phyloP scores from a whole-genome alignment of 2,113 vertebrate species.

The Telmatochromis bifrenatus region DNA sequence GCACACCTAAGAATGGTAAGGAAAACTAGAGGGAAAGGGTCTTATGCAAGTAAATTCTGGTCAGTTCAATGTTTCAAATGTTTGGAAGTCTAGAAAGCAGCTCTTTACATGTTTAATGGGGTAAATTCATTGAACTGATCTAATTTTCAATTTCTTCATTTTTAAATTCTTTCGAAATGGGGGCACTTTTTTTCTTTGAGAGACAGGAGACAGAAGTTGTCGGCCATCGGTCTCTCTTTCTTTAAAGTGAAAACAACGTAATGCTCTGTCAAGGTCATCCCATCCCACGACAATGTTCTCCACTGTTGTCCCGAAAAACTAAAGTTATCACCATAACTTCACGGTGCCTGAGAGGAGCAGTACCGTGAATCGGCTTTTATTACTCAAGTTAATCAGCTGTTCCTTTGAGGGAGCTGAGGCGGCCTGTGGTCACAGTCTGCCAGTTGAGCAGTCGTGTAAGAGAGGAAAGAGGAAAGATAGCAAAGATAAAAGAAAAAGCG shows the following conservation, averaged over 20 bases:
- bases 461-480: neutral
- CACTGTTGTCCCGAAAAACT: neutral
- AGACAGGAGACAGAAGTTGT: neutral
- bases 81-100: neutral
- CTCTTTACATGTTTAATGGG: neutral
- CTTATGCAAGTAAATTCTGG: neutral
- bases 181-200: neutral
- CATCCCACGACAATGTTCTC: neutral
- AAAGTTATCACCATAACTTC: neutral
- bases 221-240: neutral
- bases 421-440: neutral
- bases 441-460: neutral
- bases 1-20: slow-evolving; percentile 96
- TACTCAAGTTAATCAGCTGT: neutral
- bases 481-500: neutral
- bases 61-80: neutral
- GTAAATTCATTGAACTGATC: neutral
- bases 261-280: slow-evolving; percentile 15
- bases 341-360: neutral
- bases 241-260: neutral
- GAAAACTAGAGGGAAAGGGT: neutral
- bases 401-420: neutral
- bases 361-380: neutral
- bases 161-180: neutral
- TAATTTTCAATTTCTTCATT: neutral